phyloP scores from a whole-genome alignment of 2,888 invertebrate genomes.

The Acutogordius australiensis region DNA sequence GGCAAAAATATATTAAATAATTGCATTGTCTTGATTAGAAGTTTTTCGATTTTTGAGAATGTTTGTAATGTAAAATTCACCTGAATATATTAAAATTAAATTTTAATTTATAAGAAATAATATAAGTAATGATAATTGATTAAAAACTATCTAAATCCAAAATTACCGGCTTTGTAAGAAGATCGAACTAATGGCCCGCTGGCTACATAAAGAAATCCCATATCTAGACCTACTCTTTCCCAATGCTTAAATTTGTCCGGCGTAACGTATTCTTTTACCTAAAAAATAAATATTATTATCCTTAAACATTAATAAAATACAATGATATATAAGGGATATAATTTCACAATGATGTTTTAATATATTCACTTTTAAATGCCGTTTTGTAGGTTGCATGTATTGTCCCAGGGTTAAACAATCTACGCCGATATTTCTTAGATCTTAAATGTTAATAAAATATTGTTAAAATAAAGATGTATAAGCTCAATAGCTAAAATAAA shows the following conservation, averaged over 20 bases:
- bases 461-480: background rate
- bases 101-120: too few species aligned
- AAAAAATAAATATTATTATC: conserved; percentile 13
- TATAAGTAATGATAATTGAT: too few species aligned
- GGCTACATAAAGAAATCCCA: conserved; percentile 83
- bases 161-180: conserved; percentile 93
- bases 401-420: conserved; percentile 89
- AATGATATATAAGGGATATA: background rate
- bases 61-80: too few species aligned
- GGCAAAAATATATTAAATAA: too few species aligned
- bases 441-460: too few species aligned
- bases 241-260: conserved; percentile 62
- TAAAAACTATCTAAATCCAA: too few species aligned
- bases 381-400: conserved; percentile 96
- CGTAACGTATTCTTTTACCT: conserved; percentile 66
- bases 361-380: conserved; percentile 43
- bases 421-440: conserved; percentile 47
- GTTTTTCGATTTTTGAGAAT: too few species aligned
- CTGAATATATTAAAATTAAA: too few species aligned
- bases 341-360: conserved; percentile 17
- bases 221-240: conserved; percentile 44
- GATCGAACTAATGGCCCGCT: conserved; percentile 85
- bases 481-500: too few species aligned
- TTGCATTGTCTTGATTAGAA: too few species aligned
- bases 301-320: background rate